Evolutionary conservation across 2,113 vertebrate species (phyloP).

Genomic region (Anolis sagrei): DNA sequence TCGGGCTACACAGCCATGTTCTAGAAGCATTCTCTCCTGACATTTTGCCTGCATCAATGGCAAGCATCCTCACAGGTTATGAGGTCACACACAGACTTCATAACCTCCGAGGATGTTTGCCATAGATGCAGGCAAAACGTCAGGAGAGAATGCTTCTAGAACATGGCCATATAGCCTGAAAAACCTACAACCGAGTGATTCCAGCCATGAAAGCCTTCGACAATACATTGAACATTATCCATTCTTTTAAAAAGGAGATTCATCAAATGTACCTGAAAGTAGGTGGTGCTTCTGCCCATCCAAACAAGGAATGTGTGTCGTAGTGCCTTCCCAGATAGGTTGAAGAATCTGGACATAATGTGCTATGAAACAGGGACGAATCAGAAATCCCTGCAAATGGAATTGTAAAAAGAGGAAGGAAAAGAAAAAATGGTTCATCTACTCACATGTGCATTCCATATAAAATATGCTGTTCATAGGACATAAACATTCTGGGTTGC

Average conservation of each 20-base stretch:
- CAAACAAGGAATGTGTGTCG: constrained; percentile 65
- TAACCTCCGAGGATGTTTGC: too few species aligned
- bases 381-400: constrained; percentile 45
- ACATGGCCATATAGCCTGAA: too few species aligned
- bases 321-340: constrained; percentile 62
- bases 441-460: background rate
- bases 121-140: too few species aligned
- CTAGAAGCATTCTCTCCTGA: too few species aligned
- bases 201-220: too few species aligned
- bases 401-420: background rate
- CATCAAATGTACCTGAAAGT: constrained; percentile 64
- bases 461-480: background rate
- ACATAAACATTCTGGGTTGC: background rate
- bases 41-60: too few species aligned
- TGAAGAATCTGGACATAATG: constrained; percentile 60
- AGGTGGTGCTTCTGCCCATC: constrained; percentile 61
- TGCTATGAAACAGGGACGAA: constrained; percentile 54
- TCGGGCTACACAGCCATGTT: too few species aligned
- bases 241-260: constrained; percentile 26
- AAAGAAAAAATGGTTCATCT: background rate
- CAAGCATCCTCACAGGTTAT: too few species aligned
- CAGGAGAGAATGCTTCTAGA: too few species aligned
- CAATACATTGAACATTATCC: background rate
- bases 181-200: too few species aligned
- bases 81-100: too few species aligned